Evolutionary conservation across 2,888 invertebrate genomes (phyloP), one percentile per base, ranked within the genome.

Genomic region (Pristionchus arcanus): DNA sequence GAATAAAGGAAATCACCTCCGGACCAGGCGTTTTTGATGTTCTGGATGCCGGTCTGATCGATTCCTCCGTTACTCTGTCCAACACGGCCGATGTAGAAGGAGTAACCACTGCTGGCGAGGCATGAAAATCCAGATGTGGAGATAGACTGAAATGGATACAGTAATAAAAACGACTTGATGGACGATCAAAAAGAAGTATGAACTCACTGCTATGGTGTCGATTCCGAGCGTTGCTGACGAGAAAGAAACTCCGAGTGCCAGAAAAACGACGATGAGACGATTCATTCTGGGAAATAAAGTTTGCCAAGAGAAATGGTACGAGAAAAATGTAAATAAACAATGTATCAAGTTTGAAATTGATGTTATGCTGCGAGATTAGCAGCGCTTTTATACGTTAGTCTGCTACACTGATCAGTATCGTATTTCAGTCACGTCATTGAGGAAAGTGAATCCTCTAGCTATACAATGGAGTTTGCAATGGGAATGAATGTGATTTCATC

Each of bases 1-100:
- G 42, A 49, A 49, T 49, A 49, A 1, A 9, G 5, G 25, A 25
- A 28, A 88, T 63, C 49, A 89, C 85, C 85, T 55, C 89, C 91
- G n/a, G 90, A 88, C 21, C 89, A 53, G 19, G 91, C 91, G 86
- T 91, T 90, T 71, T 91, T 90, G 83, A 91, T 91, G 87, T 91
- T 90, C 28, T 89, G 63, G 68, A 91, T 90, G 25, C 91, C 91
- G 2, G 77, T 59, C 37, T 83, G 31, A 55, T 91, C 91, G 49
- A 90, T 83, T 19, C 81, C 59, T 42, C 92, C 92, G 49, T 53
- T 91, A 31, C 89, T 89, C 63, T 87, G 71, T 31, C 90, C 91
- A 2, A 90, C 91, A 9, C 92, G 88, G 25, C 84, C 91, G 63
- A 92, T 91, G 90, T 84, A 92, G 90, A 92, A 91, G 9, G 59